phyloP scores from a whole-genome alignment of 1,140 invertebrate genomes.

The Scaptodrosophila lebanonensis region DNA sequence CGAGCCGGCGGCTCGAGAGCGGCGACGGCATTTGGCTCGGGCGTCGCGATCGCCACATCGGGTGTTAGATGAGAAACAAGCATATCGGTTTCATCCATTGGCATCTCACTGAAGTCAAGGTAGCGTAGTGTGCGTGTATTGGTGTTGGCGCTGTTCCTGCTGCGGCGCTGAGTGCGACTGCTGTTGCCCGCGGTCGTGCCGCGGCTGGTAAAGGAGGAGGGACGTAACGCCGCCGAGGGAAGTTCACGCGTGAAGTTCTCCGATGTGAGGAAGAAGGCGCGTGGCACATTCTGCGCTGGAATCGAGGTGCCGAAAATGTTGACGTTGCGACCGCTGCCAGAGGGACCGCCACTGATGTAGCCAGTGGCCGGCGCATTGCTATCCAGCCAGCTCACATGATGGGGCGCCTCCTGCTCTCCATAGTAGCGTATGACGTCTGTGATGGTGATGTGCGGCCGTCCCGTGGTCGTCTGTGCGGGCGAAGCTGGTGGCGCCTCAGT shows the following conservation, averaged over 20 bases:
- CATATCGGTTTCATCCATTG: conserved; percentile 5
- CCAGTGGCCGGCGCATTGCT: neutral
- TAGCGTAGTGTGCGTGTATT: neutral
- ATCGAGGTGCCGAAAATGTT: conserved; percentile 4
- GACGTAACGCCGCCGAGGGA: no score
- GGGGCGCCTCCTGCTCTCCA: neutral
- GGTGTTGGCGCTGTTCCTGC: no score
- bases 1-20: conserved; percentile 7
- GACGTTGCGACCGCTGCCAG: neutral
- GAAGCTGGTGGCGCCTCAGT: neutral
- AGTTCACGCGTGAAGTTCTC: conserved; percentile 4
- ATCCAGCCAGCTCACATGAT: conserved; percentile 3
- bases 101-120: conserved; percentile 18
- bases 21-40: no score
- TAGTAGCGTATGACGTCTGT: conserved; percentile 36
- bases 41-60: no score
- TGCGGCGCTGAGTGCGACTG: neutral
- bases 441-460: conserved; percentile 1
- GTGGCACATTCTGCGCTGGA: neutral
- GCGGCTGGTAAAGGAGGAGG: no score
- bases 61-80: no score
- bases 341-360: no score
- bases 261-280: neutral
- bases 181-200: no score
- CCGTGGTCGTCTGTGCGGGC: neutral